Percentiles rank a stretch among this genome's conserved stretches.
These are phyloP conservation scores for Tillus elongatus DNA, from an alignment of 2,888 invertebrate species.

Conservation along the genomic window DNA sequence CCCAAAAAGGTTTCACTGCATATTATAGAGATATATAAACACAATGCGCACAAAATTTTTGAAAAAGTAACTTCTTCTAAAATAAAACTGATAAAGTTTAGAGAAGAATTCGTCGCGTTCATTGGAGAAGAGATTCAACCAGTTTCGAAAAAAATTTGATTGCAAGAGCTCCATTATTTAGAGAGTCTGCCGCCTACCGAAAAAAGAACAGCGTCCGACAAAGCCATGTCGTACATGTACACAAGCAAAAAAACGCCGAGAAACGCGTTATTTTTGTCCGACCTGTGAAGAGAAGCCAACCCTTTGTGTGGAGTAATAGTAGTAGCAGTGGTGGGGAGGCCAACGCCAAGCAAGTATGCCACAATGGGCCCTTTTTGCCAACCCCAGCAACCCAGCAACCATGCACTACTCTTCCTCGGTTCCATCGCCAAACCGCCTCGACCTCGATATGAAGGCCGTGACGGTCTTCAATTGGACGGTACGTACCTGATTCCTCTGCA, in stretches of 20 bases:
- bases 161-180: conserved; percentile 19
- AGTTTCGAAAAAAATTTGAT: conserved; percentile 18
- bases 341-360: no score
- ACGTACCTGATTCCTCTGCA: no score
- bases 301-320: conserved; percentile 22
- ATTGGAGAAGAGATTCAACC: conserved; percentile 21
- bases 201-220: conserved; percentile 20
- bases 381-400: no score
- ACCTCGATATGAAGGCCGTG: no score
- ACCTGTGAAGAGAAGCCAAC: conserved; percentile 21
- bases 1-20: no score
- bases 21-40: no score
- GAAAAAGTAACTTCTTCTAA: conserved; percentile 22
- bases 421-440: no score
- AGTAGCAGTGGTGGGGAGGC: no score
- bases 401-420: no score
- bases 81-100: conserved; percentile 23
- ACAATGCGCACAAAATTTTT: conserved; percentile 23
- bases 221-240: conserved; percentile 18
- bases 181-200: conserved; percentile 21
- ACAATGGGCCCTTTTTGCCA: no score
- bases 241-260: conserved; percentile 20
- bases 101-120: conserved; percentile 21
- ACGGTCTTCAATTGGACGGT: no score
- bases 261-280: conserved; percentile 23